These are phyloP conservation scores for Thamnophis elegans DNA, from an alignment of 2,797 vertebrate genomes.

Conservation along the genomic window DNA sequence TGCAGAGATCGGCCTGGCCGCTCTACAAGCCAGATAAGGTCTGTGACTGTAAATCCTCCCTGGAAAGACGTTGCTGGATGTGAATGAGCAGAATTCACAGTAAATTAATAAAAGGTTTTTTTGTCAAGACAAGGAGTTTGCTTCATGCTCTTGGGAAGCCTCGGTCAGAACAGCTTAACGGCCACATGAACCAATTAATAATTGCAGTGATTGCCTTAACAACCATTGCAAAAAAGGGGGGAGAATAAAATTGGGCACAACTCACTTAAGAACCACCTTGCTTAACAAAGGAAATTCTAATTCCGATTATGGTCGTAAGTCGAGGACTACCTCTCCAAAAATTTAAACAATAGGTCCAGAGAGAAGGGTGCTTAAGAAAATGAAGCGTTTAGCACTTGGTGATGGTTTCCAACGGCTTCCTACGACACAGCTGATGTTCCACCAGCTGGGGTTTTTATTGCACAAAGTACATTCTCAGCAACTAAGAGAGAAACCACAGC, in stretches of 20 bases:
- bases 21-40: no score
- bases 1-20: no score
- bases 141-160: no score
- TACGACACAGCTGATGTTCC: conserved; percentile 2
- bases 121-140: no score
- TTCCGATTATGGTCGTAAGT: not conserved
- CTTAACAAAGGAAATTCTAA: not conserved
- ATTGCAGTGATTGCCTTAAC: not conserved
- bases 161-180: no score
- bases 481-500: conserved; percentile 15
- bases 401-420: not conserved
- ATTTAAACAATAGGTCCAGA: not conserved
- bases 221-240: not conserved
- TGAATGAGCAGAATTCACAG: no score
- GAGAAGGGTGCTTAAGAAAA: not conserved
- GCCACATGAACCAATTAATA: no score
- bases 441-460: not conserved
- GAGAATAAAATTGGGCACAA: not conserved
- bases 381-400: not conserved
- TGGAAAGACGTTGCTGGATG: no score
- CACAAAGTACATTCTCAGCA: conserved; percentile 30
- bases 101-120: no score
- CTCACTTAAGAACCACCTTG: not conserved
- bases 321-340: not conserved
- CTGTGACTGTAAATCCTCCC: no score